These are phyloP conservation scores for Adrianichthys oophorus DNA, from an alignment of 2,797 vertebrate genomes.

Conservation along the genomic window DNA sequence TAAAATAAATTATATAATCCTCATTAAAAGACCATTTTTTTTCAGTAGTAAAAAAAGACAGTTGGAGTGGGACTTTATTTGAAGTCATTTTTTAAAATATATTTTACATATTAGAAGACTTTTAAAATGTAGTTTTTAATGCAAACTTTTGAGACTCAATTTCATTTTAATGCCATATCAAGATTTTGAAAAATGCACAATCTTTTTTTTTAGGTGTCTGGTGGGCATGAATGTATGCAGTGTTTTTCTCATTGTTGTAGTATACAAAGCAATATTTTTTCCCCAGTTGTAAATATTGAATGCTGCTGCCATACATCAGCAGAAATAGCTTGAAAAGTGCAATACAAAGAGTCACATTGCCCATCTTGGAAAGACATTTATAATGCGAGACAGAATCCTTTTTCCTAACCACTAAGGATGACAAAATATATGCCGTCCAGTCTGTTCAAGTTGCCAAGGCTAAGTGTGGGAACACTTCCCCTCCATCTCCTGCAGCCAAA, in stretches of 20 bases:
- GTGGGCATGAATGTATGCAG: background rate
- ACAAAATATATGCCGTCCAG: conserved; percentile 64
- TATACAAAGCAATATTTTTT: background rate
- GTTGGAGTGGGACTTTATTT: no score
- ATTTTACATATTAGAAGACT: no score
- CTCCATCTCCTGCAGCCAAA: conserved; percentile 75
- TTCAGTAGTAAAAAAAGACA: no score
- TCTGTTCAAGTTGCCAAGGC: conserved; percentile 65
- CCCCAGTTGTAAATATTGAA: background rate
- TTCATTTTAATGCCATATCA: no score
- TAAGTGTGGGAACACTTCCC: conserved; percentile 74
- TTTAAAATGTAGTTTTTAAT: no score
- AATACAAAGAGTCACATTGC: conserved; percentile 37
- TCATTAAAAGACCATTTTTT: no score
- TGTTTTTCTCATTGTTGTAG: background rate
- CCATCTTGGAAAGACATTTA: conserved; percentile 53
- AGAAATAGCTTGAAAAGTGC: conserved; percentile 22
- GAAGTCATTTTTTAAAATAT: no score
- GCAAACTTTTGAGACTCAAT: no score
- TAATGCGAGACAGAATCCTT: conserved; percentile 57
- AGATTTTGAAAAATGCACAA: no score
- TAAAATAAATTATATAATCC: no score
- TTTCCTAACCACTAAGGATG: conserved; percentile 48
- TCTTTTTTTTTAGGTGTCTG: no score
- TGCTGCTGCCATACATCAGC: background rate